These are phyloP conservation scores for Oegoconia quadripuncta DNA, from an alignment of 2,888 invertebrate species.

Conservation along the genomic window DNA sequence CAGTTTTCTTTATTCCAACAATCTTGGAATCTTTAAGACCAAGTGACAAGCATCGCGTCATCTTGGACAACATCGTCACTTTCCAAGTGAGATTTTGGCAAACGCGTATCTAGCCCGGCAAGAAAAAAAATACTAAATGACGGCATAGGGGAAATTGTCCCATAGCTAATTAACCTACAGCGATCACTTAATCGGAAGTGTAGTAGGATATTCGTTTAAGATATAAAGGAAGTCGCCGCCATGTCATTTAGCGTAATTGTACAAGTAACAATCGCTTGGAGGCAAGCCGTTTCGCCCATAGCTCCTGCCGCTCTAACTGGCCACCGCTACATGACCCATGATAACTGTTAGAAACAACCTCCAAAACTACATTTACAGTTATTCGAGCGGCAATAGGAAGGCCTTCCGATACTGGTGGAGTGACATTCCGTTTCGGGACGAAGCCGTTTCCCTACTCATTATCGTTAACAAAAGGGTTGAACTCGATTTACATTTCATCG, in stretches of 20 bases:
- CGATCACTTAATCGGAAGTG: slow-evolving; percentile 23
- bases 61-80: too few relatives aligned
- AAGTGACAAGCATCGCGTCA: too few relatives aligned
- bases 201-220: slow-evolving; percentile 8
- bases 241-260: slow-evolving; percentile 52
- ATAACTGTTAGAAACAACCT: slow-evolving; percentile 27
- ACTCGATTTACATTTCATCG: slow-evolving; percentile 55
- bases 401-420: slow-evolving; percentile 27
- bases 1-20: too few relatives aligned
- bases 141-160: too few relatives aligned
- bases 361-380: slow-evolving; percentile 26
- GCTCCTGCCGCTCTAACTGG: slow-evolving; percentile 27
- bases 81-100: too few relatives aligned
- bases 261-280: slow-evolving; percentile 47
- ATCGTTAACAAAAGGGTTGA: slow-evolving; percentile 59
- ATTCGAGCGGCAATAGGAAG: slow-evolving; percentile 20
- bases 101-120: too few relatives aligned
- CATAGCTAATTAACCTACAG: too few relatives aligned
- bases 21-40: too few relatives aligned
- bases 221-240: slow-evolving; percentile 33
- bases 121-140: too few relatives aligned
- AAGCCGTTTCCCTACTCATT: slow-evolving; percentile 50
- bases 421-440: slow-evolving; percentile 42
- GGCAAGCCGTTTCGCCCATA: slow-evolving; percentile 40
- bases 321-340: slow-evolving; percentile 39